Base-by-base conservation (phyloP, 2,113 vertebrate species). In the Xiphias gladius region DNA sequence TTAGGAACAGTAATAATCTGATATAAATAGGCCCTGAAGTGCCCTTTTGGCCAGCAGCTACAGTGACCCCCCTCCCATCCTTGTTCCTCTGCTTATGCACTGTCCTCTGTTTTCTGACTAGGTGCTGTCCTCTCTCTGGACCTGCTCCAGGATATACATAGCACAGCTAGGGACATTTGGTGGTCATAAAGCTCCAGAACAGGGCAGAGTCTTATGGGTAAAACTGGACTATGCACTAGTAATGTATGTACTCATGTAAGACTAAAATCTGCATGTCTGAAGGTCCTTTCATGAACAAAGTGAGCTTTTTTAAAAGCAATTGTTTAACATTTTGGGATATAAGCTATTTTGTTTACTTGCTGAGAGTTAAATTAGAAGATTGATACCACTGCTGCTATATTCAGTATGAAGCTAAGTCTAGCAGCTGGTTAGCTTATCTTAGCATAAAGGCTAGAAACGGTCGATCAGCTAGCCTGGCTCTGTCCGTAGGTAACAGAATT, bases 11-110 rank as follows among this genome's bases (percentile, higher is more conserved):
- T 88, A 90, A 88, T 89, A 67, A 81, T 83, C 69, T 69, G 87
- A 92, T 90, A 90, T 89, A 92, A 92, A 90, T 91, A 93, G 89
- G 89, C 79, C 70, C 71, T 76, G 67, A 92, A 90, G 87, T 89
- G 89, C 46, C n/a, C 80, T 91, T 87, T 91, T 75, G 89, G 80
- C 67, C 79, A 30, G 73, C 58, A 79, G 71, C 84, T 63, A 66
- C 74, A 46, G 67, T 5, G 63, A 58, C 62, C 65, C 70, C 46
- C 54, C 77, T 64, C 70, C 58, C 59, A 19, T 32, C 73, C 54
- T 37, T 16, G 57, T 41, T 59, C 65, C 50, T 65, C 57, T 72
- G 57, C 69, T 72, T 35, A 61, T 72, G 50, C 61, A 68, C 66
- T 41, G 52, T 89, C 81, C 68, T 91, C 88, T 86, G 70, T 70